Base-by-base conservation (phyloP, 2,888 invertebrate genomes). In the Ophion ventricosus region DNA sequence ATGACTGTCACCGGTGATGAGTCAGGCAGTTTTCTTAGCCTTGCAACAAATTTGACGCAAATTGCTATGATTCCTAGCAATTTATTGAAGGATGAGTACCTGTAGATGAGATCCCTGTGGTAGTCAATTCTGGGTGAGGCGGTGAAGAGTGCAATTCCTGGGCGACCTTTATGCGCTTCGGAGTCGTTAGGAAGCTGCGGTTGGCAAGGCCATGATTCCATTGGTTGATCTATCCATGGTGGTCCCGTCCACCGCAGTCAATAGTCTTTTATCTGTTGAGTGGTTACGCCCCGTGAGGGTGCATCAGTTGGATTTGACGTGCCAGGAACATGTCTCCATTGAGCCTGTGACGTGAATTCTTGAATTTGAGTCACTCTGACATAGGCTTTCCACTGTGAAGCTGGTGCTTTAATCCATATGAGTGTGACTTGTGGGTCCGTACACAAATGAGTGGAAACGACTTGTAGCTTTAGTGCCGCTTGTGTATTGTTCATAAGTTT, bases 361-460 rank as follows among this genome's bases (percentile, higher is more conserved):
- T 29, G 29, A 29, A 29, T 29, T 29, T 29, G 29, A 29, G 56
- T 88, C 85, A 87, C 87, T 5, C 81, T 84, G 0, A 90, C 81
- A 64, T 88, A 90, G 0, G 87, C 87, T 43, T 87, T 89, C 85
- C 85, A 85, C 10, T 85, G 82, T 14, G 79, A 85, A 20, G 89
- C 88, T 8, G 87, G 83, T 17, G 80, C 57, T 0, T 66, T 81
- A 5, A 88, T 76, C 88, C 87, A 88, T 2, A 88, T 72, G 67
- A 88, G 79, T 8, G 85, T 86, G 14, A 89, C 85, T 17, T 86
- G 66, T 20, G 89, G 88, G 75, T 89, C 88, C 10, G 90, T 87
- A 87, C 80, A 85, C 3, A 67, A 35, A 40, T 54, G 43, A 11
- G 64, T 49, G 10, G 75, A 69, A 10, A 17, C n/a, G 0, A 11